Conservation (phyloP, 2,888 invertebrate genomes). For the Ernsta delagoae region DNA sequence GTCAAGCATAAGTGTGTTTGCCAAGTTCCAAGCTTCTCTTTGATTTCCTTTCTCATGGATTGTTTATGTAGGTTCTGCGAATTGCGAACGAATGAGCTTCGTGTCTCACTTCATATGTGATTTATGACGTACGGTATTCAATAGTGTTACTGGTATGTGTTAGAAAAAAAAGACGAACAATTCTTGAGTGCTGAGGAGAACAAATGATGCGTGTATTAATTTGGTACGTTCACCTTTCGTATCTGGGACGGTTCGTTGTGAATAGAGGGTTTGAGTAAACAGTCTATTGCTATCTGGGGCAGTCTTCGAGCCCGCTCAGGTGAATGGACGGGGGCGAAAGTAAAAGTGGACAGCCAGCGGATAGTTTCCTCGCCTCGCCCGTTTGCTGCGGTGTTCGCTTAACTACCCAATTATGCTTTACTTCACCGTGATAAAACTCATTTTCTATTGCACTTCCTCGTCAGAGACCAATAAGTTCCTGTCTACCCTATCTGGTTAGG, state of each 20-base stretch:
- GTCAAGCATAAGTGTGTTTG: not conserved
- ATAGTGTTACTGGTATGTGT: not conserved
- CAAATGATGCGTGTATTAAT: slow-evolving; percentile 20
- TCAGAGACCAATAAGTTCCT: slow-evolving; percentile 4
- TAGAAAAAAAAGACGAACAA: not conserved
- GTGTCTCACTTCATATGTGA: not conserved
- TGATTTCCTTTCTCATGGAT: not conserved
- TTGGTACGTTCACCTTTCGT: slow-evolving; percentile 13
- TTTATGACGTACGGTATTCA: not conserved
- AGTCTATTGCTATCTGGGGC: slow-evolving; percentile 50
- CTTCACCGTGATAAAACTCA: slow-evolving; percentile 6
- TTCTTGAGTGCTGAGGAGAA: not conserved
- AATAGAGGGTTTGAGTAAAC: slow-evolving; percentile 44
- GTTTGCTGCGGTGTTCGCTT: slow-evolving; percentile 53
- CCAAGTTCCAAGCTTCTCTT: not conserved
- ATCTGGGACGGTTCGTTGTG: slow-evolving; percentile 37
- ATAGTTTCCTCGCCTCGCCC: slow-evolving; percentile 52
- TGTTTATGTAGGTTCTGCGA: not conserved
- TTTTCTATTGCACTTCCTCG: slow-evolving; percentile 19
- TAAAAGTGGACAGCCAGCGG: slow-evolving; percentile 73
- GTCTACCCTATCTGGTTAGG: not conserved
- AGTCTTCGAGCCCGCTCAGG: slow-evolving; percentile 53
- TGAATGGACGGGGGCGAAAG: slow-evolving; percentile 74
- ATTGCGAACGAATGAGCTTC: not conserved
- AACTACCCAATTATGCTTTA: slow-evolving; percentile 10